A percentile compares a stretch with the other conserved stretches of the same genome.
Evolutionary conservation across 2,113 vertebrate genomes (phyloP).

Genomic region (Falcunculus frontatus): DNA sequence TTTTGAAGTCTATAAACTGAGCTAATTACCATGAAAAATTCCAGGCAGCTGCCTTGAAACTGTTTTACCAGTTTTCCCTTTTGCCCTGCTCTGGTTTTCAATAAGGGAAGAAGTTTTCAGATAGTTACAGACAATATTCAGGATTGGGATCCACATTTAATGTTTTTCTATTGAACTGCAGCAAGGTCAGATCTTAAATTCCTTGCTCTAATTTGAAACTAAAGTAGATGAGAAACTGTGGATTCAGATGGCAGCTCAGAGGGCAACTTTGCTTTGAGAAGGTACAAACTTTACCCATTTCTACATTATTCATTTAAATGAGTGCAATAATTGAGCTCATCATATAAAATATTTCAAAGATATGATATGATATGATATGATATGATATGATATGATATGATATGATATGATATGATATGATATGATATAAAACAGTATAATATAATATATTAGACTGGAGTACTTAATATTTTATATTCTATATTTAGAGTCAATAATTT

Average conservation of each 20-base stretch:
- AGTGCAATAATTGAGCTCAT: not conserved
- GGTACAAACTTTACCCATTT: not conserved
- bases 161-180: not conserved
- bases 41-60: constrained; percentile 10
- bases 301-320: not conserved
- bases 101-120: not conserved
- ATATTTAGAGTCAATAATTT: not conserved
- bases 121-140: not conserved
- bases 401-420: not conserved
- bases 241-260: not conserved
- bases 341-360: not conserved
- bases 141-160: not conserved
- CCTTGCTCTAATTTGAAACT: not conserved
- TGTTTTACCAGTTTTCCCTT: not conserved
- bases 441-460: not conserved
- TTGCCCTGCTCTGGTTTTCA: not conserved
- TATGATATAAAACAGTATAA: not conserved
- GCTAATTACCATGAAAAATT: constrained; percentile 26
- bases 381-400: not conserved
- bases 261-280: not conserved
- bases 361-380: not conserved
- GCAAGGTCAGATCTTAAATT: not conserved
- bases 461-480: not conserved
- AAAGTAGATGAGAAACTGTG: not conserved
- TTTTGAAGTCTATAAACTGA: constrained; percentile 52